Base-by-base conservation (phyloP, 1,140 invertebrate species). In the Ceratosolen fusciceps region DNA sequence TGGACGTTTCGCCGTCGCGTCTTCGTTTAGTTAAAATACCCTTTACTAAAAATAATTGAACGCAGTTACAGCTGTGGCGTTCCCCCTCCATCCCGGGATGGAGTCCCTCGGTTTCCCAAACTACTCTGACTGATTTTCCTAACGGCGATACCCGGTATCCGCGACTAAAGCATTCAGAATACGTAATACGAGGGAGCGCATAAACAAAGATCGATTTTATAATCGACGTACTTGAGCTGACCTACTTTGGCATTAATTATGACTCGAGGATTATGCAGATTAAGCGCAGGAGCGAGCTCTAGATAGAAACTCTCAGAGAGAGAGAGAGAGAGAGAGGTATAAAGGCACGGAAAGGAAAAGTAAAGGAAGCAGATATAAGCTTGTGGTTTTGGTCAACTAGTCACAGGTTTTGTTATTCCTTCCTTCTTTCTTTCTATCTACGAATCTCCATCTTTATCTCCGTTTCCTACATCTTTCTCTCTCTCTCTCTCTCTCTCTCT, bases 351-450 rank as follows among this genome's bases (percentile, higher is more conserved):
- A 37, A n/a, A 37, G 37, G 60, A 65, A 65, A 65, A 65, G 60
- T 37, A 65, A 65, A 37, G 60, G 31, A 37, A 65, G 31, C 5
- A 65, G 60, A 37, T 65, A 65, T 65, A 65, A 65, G 60, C 34
- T 65, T 34, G 31, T 31, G 60, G 31, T 65, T 65, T 65, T 37
- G 60, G 60, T 65, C 60, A 65, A 65, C 60, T 65, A 65, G 60
- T 65, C 60, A 65, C 2, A 37, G 34, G 16, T 65, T 62, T 62
- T 62, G 43, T 52, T 52, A 19, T 65, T 60, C 14, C 29, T 24
- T n/a, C 31, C 7, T 65, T 37, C 34, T 21, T 37, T 37, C 56
- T 60, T 26, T 12, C 56, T 29, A 60, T 60, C 56, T 60, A 7
- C n/a, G 8, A 29, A 10, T 60, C 56, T 60, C 3, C 31, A 24